Conservation (phyloP, 2,113 vertebrate genomes). For the Heteronetta atricapilla region DNA sequence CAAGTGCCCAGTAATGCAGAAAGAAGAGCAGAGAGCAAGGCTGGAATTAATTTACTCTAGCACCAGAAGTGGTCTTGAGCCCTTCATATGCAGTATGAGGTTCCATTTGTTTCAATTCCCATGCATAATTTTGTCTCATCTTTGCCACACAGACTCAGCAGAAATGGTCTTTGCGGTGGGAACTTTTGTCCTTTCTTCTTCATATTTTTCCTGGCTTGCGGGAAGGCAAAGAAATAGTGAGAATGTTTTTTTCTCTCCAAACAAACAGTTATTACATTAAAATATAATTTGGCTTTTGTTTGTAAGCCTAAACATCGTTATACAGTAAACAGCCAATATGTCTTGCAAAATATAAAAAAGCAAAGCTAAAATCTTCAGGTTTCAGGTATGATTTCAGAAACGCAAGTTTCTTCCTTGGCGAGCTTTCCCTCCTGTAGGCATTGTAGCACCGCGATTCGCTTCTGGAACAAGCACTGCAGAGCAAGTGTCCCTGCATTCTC, state of each 20-base stretch:
- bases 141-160: background rate
- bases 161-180: background rate
- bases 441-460: background rate
- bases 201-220: background rate
- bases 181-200: background rate
- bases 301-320: background rate
- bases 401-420: background rate
- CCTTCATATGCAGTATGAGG: background rate
- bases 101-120: slow-evolving; percentile 2
- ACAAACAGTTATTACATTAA: background rate
- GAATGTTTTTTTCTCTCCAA: background rate
- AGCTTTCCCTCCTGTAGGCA: background rate
- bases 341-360: background rate
- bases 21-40: background rate
- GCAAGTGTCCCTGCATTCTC: background rate
- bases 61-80: background rate
- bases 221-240: background rate
- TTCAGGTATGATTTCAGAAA: background rate
- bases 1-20: background rate
- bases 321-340: background rate
- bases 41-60: background rate
- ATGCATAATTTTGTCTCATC: background rate
- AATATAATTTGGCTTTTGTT: background rate
- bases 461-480: background rate
- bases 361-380: background rate